Evolutionary conservation across 2,113 vertebrate species (phyloP).

Genomic region (Syngnathus floridae): DNA sequence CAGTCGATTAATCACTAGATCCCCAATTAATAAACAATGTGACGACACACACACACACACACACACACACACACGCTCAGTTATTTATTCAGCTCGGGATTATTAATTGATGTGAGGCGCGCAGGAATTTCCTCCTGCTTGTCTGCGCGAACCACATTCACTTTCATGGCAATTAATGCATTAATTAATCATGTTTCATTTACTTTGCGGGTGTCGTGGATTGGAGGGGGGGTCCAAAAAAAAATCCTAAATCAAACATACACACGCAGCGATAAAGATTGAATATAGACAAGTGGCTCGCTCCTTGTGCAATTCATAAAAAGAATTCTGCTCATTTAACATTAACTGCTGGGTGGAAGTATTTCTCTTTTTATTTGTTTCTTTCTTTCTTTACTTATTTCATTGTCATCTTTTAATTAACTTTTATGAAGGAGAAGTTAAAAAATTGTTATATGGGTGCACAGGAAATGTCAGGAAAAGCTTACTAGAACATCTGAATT

Average conservation of each 20-base stretch:
- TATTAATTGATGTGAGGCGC: constrained; percentile 50
- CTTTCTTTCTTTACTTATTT: background rate
- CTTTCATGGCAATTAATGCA: constrained; percentile 58
- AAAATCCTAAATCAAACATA: constrained; percentile 1
- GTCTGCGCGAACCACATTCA: constrained; percentile 30
- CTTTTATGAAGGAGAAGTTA: background rate
- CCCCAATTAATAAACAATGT: constrained; percentile 11
- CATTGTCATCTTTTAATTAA: too few relatives aligned
- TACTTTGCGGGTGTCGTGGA: constrained; percentile 58
- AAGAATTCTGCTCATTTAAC: background rate
- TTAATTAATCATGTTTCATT: constrained; percentile 71
- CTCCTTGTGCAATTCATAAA: background rate
- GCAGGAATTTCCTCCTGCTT: constrained; percentile 44
- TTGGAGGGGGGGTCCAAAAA: constrained; percentile 1
- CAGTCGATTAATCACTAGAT: constrained; percentile 1
- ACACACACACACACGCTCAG: background rate
- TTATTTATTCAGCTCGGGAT: constrained; percentile 22
- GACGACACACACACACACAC: background rate
- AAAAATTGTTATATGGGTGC: too few relatives aligned
- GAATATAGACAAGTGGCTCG: background rate
- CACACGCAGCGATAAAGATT: background rate
- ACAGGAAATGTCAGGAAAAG: background rate
- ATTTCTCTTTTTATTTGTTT: background rate
- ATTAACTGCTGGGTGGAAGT: background rate
- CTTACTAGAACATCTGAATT: background rate